A percentile compares a stretch with the other conserved stretches of the same genome.
Conservation (phyloP, 2,888 invertebrate species). For the Gryllus longicercus region DNA sequence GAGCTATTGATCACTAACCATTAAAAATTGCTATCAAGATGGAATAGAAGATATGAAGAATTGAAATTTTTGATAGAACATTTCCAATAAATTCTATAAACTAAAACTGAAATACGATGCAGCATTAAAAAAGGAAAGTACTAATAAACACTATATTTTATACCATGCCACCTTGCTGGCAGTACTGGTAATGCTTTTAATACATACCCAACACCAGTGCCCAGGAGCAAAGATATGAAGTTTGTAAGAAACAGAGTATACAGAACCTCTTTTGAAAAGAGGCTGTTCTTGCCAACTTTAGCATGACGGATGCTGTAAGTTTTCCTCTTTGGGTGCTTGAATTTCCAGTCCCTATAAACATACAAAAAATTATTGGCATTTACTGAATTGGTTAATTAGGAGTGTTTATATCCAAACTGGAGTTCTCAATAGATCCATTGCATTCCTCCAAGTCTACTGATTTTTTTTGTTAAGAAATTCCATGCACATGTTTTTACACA, state of each 20-base stretch:
- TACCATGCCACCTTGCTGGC: no score
- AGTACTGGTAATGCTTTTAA: no score
- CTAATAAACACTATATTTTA: no score
- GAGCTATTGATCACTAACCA: no score
- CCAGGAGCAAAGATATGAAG: conserved; percentile 81
- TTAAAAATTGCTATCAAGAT: no score
- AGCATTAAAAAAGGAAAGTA: no score
- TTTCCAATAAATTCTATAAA: no score
- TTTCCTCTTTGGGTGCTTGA: conserved; percentile 68
- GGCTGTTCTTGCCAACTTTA: conserved; percentile 70
- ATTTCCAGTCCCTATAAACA: conserved; percentile 73
- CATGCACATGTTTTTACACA: neutral
- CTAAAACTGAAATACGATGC: no score
- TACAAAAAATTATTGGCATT: conserved; percentile 28
- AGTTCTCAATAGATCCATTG: no score
- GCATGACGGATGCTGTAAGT: conserved; percentile 66
- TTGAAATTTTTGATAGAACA: no score
- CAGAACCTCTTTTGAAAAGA: conserved; percentile 85
- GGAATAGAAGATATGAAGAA: no score
- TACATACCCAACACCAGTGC: conserved; percentile 84
- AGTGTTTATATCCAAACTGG: no score
- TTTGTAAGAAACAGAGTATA: conserved; percentile 88
- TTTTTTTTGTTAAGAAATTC: neutral
- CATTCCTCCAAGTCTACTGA: neutral
- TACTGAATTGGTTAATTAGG: neutral